A percentile compares a stretch with the other conserved stretches of the same genome.
Conservation (phyloP, 2,888 invertebrate genomes). For the Dimorphilus gyrociliatus region DNA sequence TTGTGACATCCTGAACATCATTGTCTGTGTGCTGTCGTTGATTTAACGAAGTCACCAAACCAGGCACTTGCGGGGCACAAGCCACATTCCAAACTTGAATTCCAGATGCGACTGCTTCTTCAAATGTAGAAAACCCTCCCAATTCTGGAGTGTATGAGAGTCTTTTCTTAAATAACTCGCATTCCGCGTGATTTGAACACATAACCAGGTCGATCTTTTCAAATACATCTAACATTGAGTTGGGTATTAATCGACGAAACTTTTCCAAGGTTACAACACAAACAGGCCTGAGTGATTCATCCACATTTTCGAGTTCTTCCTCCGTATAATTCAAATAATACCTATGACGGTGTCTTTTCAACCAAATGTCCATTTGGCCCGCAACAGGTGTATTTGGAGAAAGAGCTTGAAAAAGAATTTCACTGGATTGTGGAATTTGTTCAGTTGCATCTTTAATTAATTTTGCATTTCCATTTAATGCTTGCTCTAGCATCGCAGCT, state of each 20-base stretch:
- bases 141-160: slow-evolving; percentile 3
- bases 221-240: slow-evolving; percentile 10
- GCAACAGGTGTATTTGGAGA: slow-evolving; percentile 6
- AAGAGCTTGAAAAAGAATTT: slow-evolving; percentile 8
- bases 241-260: slow-evolving; percentile 8
- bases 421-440: too few species aligned
- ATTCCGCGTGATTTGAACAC: too few species aligned
- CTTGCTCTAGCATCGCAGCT: too few species aligned
- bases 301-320: slow-evolving; percentile 7
- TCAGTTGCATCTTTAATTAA: too few species aligned
- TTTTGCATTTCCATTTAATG: too few species aligned
- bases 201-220: slow-evolving; percentile 7
- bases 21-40: too few species aligned
- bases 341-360: slow-evolving; percentile 11
- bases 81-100: too few species aligned
- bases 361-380: slow-evolving; percentile 9
- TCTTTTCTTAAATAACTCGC: too few species aligned
- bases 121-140: slow-evolving; percentile 8
- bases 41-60: too few species aligned
- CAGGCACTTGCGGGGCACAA: too few species aligned
- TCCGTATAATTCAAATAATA: slow-evolving; percentile 10
- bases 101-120: slow-evolving; percentile 9
- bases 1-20: too few species aligned
- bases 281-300: slow-evolving; percentile 8
- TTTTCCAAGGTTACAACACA: slow-evolving; percentile 10